Evolutionary conservation across 2,797 vertebrate genomes (phyloP).

Genomic region (Echeneis naucrates): DNA sequence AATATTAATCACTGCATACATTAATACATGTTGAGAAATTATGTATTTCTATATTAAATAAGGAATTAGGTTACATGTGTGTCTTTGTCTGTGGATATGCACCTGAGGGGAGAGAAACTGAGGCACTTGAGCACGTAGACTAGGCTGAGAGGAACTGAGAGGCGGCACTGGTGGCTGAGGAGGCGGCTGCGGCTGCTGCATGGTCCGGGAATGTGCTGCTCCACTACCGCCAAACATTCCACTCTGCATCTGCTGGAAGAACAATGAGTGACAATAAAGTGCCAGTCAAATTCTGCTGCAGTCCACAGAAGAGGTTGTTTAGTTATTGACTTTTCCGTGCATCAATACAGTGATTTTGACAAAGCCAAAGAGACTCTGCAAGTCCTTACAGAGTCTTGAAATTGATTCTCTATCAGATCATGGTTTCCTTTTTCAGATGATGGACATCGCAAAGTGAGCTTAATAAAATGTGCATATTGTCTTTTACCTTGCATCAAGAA

Average conservation of each 20-base stretch:
- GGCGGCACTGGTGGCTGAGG: constrained; percentile 94
- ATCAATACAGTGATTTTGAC: no score
- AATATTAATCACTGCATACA: constrained; percentile 23
- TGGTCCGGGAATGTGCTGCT: constrained; percentile 94
- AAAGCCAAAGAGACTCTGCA: not conserved
- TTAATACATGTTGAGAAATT: constrained; percentile 3
- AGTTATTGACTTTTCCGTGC: not conserved
- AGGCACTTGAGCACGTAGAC: constrained; percentile 99
- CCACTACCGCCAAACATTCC: constrained; percentile 98
- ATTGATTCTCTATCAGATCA: not conserved
- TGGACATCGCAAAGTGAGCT: no score
- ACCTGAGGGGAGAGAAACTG: constrained; percentile 96
- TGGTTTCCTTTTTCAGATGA: no score
- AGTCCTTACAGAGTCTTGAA: not conserved
- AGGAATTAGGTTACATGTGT: not conserved
- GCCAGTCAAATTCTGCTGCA: not conserved
- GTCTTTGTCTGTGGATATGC: not conserved
- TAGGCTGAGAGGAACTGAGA: constrained; percentile 99
- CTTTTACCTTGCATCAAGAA: no score
- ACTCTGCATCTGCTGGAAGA: constrained; percentile 90
- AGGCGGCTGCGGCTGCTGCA: constrained; percentile 88
- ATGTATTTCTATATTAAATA: constrained; percentile 1
- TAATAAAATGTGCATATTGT: no score
- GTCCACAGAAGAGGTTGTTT: not conserved
- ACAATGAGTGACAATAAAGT: constrained; percentile 4